A percentile compares a stretch with the other conserved stretches of the same genome.
Conservation (phyloP, 92 coral and sea anemone species). For the Bergia puertoricense region DNA sequence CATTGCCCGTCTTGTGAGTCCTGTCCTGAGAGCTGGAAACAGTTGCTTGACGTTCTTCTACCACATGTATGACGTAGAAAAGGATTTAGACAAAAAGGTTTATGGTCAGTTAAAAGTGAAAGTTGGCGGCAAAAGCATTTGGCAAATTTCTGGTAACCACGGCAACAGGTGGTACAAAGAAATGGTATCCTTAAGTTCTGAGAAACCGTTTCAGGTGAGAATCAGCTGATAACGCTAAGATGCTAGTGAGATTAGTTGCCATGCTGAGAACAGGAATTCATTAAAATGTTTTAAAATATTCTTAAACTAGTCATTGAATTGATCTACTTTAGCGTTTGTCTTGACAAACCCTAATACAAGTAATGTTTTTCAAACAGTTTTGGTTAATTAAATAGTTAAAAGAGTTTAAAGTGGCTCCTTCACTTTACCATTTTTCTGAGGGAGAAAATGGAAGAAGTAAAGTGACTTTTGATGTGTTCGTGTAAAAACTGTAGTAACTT, state of each 20-base stretch:
- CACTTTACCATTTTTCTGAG: no score
- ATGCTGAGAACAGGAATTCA: background rate
- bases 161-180: constrained; percentile 25
- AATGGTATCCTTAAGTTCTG: constrained; percentile 17
- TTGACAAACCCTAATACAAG: no score
- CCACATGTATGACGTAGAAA: constrained; percentile 19
- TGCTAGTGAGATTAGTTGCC: no score
- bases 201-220: constrained; percentile 17
- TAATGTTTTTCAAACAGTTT: no score
- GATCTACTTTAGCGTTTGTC: no score
- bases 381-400: no score
- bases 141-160: constrained; percentile 27
- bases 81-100: background rate
- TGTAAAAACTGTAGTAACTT: background rate
- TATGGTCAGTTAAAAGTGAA: constrained; percentile 11
- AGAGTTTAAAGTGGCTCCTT: no score
- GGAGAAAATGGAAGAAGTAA: no score
- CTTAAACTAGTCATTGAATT: no score
- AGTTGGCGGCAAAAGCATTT: constrained; percentile 11
- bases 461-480: no score
- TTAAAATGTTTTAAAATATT: no score
- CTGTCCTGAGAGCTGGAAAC: constrained; percentile 20
- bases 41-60: constrained; percentile 29
- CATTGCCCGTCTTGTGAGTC: constrained; percentile 21
- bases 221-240: background rate